These are phyloP conservation scores for Drosophila nigromelanica DNA, from an alignment of 1,140 invertebrate genomes.

Conservation along the genomic window DNA sequence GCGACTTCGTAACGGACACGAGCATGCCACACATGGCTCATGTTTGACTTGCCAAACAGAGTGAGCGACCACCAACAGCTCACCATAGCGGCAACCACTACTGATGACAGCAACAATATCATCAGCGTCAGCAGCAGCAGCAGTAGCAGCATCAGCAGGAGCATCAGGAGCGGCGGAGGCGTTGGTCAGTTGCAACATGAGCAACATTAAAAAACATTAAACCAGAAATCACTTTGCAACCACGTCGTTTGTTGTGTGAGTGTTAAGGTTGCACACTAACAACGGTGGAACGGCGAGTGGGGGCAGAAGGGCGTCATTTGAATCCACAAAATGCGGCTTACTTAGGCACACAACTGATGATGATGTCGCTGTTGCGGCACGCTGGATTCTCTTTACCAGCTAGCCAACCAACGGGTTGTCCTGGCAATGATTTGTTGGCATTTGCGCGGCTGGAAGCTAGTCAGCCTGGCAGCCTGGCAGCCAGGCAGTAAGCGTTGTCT, in stretches of 20 bases:
- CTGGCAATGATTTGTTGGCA: conserved; percentile 79
- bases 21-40: conserved; percentile 46
- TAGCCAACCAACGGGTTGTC: conserved; percentile 45
- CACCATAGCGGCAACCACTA: conserved; percentile 74
- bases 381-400: conserved; percentile 21
- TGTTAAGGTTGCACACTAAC: conserved; percentile 22
- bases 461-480: conserved; percentile 17
- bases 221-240: conserved; percentile 81
- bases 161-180: conserved; percentile 12
- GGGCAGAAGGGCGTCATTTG: conserved; percentile 47
- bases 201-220: conserved; percentile 79
- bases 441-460: conserved; percentile 52
- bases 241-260: conserved; percentile 73
- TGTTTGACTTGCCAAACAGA: conserved; percentile 70
- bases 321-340: conserved; percentile 79
- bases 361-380: conserved; percentile 58
- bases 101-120: conserved; percentile 81
- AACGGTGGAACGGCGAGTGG: neutral
- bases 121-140: conserved; percentile 59
- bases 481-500: conserved; percentile 30
- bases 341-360: conserved; percentile 74
- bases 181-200: conserved; percentile 70
- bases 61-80: conserved; percentile 54
- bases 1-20: conserved; percentile 36
- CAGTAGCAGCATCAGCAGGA: conserved; percentile 58